Evolutionary conservation across 2,888 invertebrate species (phyloP).

Genomic region (Tinea pellionella): DNA sequence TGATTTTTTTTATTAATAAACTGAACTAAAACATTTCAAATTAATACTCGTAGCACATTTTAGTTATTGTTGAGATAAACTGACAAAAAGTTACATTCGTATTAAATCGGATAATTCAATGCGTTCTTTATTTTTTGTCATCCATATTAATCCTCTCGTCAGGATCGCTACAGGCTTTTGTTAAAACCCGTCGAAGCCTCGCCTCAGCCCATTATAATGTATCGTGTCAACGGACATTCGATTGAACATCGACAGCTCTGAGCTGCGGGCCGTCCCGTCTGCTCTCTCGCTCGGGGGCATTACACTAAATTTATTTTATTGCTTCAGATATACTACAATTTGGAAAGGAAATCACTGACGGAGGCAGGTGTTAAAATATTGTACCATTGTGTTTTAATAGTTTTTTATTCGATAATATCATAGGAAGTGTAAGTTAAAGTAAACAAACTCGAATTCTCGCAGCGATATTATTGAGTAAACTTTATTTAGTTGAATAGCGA

Average conservation of each 20-base stretch:
- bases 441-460: not conserved
- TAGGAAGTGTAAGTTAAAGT: not conserved
- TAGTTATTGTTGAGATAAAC: not conserved
- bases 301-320: conserved; percentile 68
- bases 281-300: conserved; percentile 61
- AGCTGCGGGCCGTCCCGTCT: conserved; percentile 31
- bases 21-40: no score
- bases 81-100: not conserved
- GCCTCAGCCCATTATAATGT: conserved; percentile 63
- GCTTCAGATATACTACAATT: conserved; percentile 61
- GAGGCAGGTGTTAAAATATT: conserved; percentile 65
- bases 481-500: not conserved
- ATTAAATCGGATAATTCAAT: conserved; percentile 11
- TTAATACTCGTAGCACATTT: no score
- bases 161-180: conserved; percentile 65
- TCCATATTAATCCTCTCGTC: conserved; percentile 66
- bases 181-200: conserved; percentile 59
- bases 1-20: no score
- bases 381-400: conserved; percentile 10
- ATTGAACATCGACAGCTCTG: conserved; percentile 57
- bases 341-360: conserved; percentile 54
- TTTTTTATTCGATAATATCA: not conserved
- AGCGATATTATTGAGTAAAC: not conserved
- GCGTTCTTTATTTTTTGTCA: conserved; percentile 40
- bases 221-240: conserved; percentile 68